A percentile compares a stretch with the other conserved stretches of the same genome.
Conservation (phyloP, 2,888 invertebrate species). For the Tholera decimalis region DNA sequence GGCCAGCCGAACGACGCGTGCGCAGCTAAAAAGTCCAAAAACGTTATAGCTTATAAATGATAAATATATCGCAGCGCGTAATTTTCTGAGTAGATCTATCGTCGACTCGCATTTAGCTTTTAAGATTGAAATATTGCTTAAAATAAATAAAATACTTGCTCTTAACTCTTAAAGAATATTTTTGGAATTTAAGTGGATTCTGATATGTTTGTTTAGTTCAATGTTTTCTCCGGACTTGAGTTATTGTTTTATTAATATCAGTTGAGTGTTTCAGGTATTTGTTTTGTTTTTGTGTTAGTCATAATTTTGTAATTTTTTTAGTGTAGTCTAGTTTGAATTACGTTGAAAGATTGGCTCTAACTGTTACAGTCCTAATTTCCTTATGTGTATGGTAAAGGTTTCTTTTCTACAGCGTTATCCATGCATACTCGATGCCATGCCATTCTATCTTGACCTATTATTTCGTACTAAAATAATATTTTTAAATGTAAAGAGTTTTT, state of each 20-base stretch:
- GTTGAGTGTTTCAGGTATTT: constrained; percentile 43
- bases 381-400: background rate
- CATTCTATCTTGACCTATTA: no score
- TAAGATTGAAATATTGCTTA: constrained; percentile 54
- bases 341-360: constrained; percentile 11
- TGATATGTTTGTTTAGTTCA: constrained; percentile 50
- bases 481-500: no score
- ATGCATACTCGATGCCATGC: no score
- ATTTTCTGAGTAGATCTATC: constrained; percentile 71
- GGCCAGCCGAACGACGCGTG: constrained; percentile 36
- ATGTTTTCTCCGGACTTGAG: constrained; percentile 24
- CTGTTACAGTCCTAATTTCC: background rate
- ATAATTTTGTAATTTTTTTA: constrained; percentile 16
- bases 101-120: constrained; percentile 66
- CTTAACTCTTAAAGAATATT: constrained; percentile 48
- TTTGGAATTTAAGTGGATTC: constrained; percentile 49
- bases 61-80: constrained; percentile 70
- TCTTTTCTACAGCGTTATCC: no score
- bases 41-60: constrained; percentile 62
- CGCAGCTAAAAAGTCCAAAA: constrained; percentile 59
- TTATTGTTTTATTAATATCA: constrained; percentile 29
- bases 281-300: constrained; percentile 16
- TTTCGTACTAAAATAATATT: no score
- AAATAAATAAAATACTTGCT: constrained; percentile 53
- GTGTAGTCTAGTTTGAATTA: constrained; percentile 8